Conservation (phyloP, 2,888 invertebrate species). For the Nematopogon swammerdamellus region DNA sequence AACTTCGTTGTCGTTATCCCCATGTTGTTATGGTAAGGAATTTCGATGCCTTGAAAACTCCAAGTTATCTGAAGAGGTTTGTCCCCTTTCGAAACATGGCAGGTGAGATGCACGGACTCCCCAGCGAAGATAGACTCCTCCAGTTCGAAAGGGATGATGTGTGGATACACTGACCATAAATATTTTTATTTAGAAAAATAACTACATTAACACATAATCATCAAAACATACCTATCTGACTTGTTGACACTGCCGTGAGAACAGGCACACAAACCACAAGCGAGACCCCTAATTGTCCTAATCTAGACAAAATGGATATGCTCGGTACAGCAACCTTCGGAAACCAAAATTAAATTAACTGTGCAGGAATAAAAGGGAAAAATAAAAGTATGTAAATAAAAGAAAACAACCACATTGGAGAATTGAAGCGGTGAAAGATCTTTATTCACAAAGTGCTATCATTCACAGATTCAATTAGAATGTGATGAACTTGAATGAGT, state of each 20-base stretch:
- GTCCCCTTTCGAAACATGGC: constrained; percentile 69
- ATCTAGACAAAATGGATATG: no score
- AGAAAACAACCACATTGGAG: not conserved
- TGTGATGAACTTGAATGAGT: not conserved
- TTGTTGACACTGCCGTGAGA: no score
- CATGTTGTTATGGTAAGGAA: constrained; percentile 51
- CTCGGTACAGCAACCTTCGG: no score
- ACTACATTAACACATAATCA: no score
- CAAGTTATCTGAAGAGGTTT: constrained; percentile 68
- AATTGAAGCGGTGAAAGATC: not conserved
- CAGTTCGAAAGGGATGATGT: constrained; percentile 66
- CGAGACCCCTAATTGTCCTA: no score
- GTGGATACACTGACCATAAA: constrained; percentile 46
- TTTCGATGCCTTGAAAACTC: constrained; percentile 63
- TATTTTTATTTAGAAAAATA: no score
- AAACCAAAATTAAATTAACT: not conserved
- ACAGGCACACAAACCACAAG: no score
- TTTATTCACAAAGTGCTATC: not conserved
- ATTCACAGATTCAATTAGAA: not conserved
- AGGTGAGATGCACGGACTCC: constrained; percentile 63
- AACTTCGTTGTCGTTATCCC: constrained; percentile 53
- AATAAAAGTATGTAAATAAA: not conserved
- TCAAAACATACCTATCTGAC: no score
- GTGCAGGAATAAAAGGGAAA: not conserved
- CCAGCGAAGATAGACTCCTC: constrained; percentile 67